Evolutionary conservation across 2,888 invertebrate species (phyloP), one percentile per base, ranked within the genome.

Genomic region (Drosophila anceps): DNA sequence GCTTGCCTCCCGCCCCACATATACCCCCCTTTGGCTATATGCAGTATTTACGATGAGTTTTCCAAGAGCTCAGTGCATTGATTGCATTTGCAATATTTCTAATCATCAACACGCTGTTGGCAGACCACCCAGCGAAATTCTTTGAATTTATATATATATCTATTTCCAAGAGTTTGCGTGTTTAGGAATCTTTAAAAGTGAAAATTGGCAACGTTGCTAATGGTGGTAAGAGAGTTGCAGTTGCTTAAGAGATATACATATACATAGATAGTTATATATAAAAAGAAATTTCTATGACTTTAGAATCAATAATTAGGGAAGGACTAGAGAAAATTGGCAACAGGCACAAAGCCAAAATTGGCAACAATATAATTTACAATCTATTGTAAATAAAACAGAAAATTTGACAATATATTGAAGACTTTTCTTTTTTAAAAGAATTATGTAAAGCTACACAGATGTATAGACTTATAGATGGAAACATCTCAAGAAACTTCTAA

Each of bases 31-130:
- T 13, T 10, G 3, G 10, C 37, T n/a, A 15, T 18, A 31, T 27
- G 31, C 37, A 5, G 27, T 63, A 70, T 67, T 54, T 67, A 39
- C 58, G 70, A 73, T 82, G 80, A 82, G 82, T 81, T 86, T 57
- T 69, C 54, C 51, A 72, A 66, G 73, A 65, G 79, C 55, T 58
- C 53, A 4, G 13, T 44, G 43, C 61, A 66, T 61, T 46, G 64
- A 69, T 63, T 64, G 50, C 51, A 64, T 64, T 46, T 53, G 55
- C 59, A 12, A 46, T 59, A 37, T 69, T 60, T 60, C 43, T 41
- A 48, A 54, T 46, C 62, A 48, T 65, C 43, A 31, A 39, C 50
- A 54, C 6, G 27, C 44, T 7, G 24, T 7, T n/a, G n/a, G 13
- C 4, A n/a, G 76, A 71, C 76, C 79, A 78, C 76, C 79, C 76